Evolutionary conservation across 2,888 invertebrate species (phyloP), one percentile per base, ranked within the genome.

Genomic region (Aporophyla lueneburgensis): DNA sequence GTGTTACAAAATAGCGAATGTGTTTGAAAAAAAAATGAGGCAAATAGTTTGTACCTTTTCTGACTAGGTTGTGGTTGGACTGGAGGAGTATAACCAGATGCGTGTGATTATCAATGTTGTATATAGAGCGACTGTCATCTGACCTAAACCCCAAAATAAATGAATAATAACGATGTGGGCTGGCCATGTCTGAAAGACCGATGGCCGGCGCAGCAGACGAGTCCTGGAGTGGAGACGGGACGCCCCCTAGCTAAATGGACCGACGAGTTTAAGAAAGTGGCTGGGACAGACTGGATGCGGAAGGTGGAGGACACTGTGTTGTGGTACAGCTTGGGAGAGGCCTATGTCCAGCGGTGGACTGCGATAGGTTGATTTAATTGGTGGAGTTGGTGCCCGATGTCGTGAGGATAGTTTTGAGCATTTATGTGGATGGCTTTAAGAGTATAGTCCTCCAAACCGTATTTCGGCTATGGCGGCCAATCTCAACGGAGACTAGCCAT

Each of bases 1-100:
- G 27, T 14, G 46, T 65, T 53, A 54, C 62, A 43, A 76, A 71
- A 68, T 24, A 21, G 46, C 40, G 65, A 76, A 65, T 76, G 49
- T 65, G 16, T n/a, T 2, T 56, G 24, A 16, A 21, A 27, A 68
- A 14, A 21, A 27, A 14, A 46, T 43, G 0, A 10, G 9, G 7
- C 6, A 49, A 21, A 27, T 24, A 2, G 3, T 33, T 53, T 40
- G n/a, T 33, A n/a, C 16, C 5, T 67, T 53, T 54, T n/a, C 10
- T 19, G 27, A 16, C 5, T 9, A 43, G 21, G 7, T 27, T 46
- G 16, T 10, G 27, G 16, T 61, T 0, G 0, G 21, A 10, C 46
- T 21, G 27, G 21, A 59, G 27, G 21, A 59, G n/a, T 51, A 21
- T 40, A 24, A 40, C 7, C 7, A 21, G 49, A 54, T 54, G 10